Conservation (phyloP, 2,797 vertebrate species). For the Phoeniculus purpureus region DNA sequence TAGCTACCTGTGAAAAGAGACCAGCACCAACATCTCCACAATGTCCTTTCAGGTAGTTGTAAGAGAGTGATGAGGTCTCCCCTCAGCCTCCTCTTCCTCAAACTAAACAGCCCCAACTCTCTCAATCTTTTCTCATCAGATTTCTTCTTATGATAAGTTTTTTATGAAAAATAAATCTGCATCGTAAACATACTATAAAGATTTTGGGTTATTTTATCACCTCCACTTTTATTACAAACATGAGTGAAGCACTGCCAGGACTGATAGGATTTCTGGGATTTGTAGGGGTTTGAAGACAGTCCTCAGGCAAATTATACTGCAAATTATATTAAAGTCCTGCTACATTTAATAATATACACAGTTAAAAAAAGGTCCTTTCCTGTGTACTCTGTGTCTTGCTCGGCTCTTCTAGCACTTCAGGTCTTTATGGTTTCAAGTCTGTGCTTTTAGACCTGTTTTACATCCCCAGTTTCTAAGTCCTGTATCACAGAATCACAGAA, state of each 20-base stretch:
- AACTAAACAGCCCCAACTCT: no score
- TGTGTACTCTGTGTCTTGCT: neutral
- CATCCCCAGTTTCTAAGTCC: constrained; percentile 1
- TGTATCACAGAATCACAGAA: neutral
- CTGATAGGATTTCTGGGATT: neutral
- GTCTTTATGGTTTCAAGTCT: constrained; percentile 22
- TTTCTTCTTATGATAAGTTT: no score
- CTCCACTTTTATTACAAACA: neutral
- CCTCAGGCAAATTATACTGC: constrained; percentile 9
- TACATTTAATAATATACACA: constrained; percentile 16
- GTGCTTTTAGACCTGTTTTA: constrained; percentile 29
- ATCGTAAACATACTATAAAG: neutral
- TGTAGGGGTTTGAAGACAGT: neutral
- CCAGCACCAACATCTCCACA: no score
- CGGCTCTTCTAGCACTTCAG: constrained; percentile 2
- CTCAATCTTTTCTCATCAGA: no score
- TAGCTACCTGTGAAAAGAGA: no score
- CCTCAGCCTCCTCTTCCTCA: no score
- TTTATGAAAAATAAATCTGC: neutral
- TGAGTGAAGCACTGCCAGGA: neutral
- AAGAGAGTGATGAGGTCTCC: no score
- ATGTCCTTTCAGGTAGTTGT: no score
- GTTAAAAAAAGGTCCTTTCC: constrained; percentile 35
- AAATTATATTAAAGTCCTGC: constrained; percentile 1
- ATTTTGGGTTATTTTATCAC: neutral